Evolutionary conservation across 2,888 invertebrate genomes (phyloP), one percentile per base, ranked within the genome.

Genomic region (Spodoptera littoralis): DNA sequence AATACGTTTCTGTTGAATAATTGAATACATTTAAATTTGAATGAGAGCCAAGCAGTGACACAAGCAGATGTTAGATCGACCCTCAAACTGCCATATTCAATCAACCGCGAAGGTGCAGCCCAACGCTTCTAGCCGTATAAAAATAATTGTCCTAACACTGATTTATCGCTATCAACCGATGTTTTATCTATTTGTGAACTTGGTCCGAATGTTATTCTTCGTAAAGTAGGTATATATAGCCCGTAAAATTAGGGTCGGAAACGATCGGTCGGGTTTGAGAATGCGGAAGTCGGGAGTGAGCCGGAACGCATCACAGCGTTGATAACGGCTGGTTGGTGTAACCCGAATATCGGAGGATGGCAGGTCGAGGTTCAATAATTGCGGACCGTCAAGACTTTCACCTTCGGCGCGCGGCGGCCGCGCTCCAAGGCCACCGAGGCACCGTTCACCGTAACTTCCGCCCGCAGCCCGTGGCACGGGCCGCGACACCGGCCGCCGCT

Each of bases 291-390:
- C 71, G 73, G 81, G 84, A 83, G 69, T 60, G 74, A 59, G 63
- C 72, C 74, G 71, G 67, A 75, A 77, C 74, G 72, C 68, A 68
- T 66, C 56, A 73, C 71, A 71, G 79, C 70, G 63, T 69, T 73
- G 67, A 77, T 76, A 77, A 80, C 72, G 73, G 73, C 65, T 73
- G 78, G 57, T 80, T 80, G 75, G 77, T 81, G 81, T 85, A 88
- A 87, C 86, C 88, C 88, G 87, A 89, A 88, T 90, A 85, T 85
- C 83, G 85, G 86, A 90, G 89, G 92, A 90, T 91, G 90, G 84
- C 84, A 86, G 91, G 90, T 90, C 91, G 92, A 92, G 93, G 92
- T 91, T 92, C 91, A 91, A 90, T 92, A 90, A 92, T 92, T 90
- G 90, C 90, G 83, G 84, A 84, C 85, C 83, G 90, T 85, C 88